Evolutionary conservation across 1,140 invertebrate genomes (phyloP), one percentile per base, ranked within the genome.

Genomic region (Trinorchestia longiramus): DNA sequence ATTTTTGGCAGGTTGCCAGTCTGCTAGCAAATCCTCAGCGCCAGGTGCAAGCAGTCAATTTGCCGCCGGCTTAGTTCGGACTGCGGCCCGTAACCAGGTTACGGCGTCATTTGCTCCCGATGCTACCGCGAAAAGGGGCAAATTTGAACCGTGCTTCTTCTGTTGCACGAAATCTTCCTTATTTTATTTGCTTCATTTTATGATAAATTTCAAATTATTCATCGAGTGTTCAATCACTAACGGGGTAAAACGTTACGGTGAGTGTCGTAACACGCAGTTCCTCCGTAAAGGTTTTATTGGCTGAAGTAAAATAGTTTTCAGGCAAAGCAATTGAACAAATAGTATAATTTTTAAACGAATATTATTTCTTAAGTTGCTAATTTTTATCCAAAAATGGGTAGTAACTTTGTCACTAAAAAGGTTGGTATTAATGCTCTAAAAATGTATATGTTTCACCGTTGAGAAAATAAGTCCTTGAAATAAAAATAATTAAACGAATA

Each of bases 21-120:
- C 40, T 40, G 92, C 92, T 94, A 45, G 92, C 92, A 94, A 94
- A 94, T 94, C 92, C 92, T 94, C 92, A 0, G 41, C 8, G 44
- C 92, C 92, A 94, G 92, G 92, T 94, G 92, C 92, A 94, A 94
- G 92, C 92, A 47, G 92, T 94, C 92, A 94, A 94, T 94, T 94
- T 94, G 44, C 92, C 44, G 92, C 43, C 92, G 92, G 92, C 92
- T 94, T 94, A 94, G 92, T 94, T 45, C 92, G 92, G 92, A 94
- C 92, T 94, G 43, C 40, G 92, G 43, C 40, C 92, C 92, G 92
- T 94, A 94, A 94, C 92, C 43, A 45, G 92, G 92, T 94, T 94
- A 94, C 92, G 44, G 92, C 92, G 44, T 47, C 92, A 45, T 94
- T 94, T 45, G 92, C 92, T 90, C 41, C 43, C 88, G 88, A 90